A percentile compares a stretch with the other conserved stretches of the same genome.
phyloP scores from a whole-genome alignment of 2,888 invertebrate genomes.

The Hypomecis punctinalis region DNA sequence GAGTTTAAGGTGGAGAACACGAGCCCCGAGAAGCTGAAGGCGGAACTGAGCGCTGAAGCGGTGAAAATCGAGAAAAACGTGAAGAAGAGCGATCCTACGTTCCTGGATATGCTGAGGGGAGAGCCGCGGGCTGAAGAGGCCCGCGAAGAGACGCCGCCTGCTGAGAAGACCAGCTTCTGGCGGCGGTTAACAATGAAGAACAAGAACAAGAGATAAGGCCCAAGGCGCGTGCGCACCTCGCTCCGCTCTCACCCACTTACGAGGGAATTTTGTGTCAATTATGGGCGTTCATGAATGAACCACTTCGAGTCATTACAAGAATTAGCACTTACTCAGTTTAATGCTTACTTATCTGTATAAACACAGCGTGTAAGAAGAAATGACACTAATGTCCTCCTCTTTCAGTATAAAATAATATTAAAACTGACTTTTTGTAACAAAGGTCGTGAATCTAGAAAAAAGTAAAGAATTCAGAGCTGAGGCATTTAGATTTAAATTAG shows the following conservation, averaged over 20 bases:
- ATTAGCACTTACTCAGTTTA: no score
- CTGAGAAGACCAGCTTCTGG: conserved; percentile 88
- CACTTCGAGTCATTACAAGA: not conserved
- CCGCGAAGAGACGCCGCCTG: conserved; percentile 77
- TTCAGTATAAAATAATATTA: no score
- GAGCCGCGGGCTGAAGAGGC: conserved; percentile 79
- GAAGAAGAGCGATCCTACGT: conserved; percentile 85
- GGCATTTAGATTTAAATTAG: no score
- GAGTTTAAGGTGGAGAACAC: conserved; percentile 89
- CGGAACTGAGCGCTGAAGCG: conserved; percentile 88
- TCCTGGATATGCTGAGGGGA: conserved; percentile 88
- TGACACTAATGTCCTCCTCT: no score
- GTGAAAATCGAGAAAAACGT: conserved; percentile 86
- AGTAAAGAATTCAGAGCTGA: no score
- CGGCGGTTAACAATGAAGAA: conserved; percentile 89
- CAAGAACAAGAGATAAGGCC: conserved; percentile 86
- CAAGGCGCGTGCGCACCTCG: conserved; percentile 52
- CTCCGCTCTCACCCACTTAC: conserved; percentile 55
- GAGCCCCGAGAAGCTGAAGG: conserved; percentile 88
- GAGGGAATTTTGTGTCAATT: conserved; percentile 31
- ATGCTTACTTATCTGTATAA: no score
- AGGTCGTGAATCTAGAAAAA: no score
- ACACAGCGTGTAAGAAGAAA: no score
- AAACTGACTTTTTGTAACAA: no score
- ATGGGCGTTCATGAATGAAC: conserved; percentile 26